Conservation (phyloP, 1,140 invertebrate species). For the Manduca sexta region DNA sequence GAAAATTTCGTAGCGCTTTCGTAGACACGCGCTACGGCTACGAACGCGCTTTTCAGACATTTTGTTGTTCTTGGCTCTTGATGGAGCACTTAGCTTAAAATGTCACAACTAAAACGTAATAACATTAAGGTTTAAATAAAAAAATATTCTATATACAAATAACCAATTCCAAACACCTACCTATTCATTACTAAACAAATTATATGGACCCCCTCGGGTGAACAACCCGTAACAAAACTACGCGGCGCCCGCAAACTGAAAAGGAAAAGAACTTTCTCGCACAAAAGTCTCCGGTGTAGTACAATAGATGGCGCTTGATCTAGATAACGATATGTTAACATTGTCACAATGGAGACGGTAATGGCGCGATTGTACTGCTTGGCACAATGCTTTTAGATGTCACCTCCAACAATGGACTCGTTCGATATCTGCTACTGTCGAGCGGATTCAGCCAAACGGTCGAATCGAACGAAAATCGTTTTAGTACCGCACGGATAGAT, state of each 20-base stretch:
- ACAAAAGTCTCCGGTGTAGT: conserved; percentile 54
- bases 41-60: background rate
- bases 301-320: conserved; percentile 72
- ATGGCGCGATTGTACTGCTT: conserved; percentile 66
- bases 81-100: no score
- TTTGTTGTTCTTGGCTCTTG: background rate
- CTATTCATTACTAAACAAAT: background rate
- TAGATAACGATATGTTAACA: conserved; percentile 71
- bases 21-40: conserved; percentile 7
- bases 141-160: no score
- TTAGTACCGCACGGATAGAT: conserved; percentile 12
- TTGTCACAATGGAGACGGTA: conserved; percentile 68
- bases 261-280: conserved; percentile 37
- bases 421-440: conserved; percentile 61
- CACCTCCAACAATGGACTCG: conserved; percentile 62
- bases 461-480: conserved; percentile 47
- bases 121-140: no score
- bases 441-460: conserved; percentile 45
- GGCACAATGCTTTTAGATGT: conserved; percentile 70
- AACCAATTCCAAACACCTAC: no score
- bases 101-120: no score
- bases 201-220: conserved; percentile 7
- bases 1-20: conserved; percentile 7
- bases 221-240: conserved; percentile 28
- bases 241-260: conserved; percentile 22